A percentile compares a stretch with the other conserved stretches of the same genome.
Conservation (phyloP, 2,113 vertebrate genomes). For the Speoplatyrhinus poulsoni region DNA sequence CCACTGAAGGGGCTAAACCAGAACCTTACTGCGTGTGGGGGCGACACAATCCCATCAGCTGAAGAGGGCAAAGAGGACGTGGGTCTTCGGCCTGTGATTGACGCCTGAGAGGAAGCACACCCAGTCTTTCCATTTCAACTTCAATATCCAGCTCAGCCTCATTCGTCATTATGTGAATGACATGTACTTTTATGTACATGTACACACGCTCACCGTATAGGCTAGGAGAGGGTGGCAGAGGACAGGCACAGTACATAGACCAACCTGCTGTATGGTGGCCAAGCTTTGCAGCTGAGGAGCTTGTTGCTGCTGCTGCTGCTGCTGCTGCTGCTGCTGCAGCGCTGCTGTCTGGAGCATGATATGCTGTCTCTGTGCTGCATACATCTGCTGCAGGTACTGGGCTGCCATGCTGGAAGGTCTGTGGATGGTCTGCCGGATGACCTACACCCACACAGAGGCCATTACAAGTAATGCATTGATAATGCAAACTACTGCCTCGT, state of each 20-base stretch:
- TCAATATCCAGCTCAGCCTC: neutral
- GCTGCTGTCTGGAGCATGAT: constrained; percentile 92
- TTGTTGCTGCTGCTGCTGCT: constrained; percentile 86
- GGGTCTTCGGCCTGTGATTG: constrained; percentile 85
- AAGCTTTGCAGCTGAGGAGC: constrained; percentile 78
- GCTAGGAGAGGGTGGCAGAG: no score
- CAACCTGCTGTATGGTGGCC: constrained; percentile 87
- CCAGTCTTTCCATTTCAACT: neutral
- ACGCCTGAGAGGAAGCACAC: constrained; percentile 80
- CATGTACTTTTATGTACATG: neutral
- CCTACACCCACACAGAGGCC: constrained; percentile 62
- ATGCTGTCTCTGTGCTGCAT: constrained; percentile 93
- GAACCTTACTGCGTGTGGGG: constrained; percentile 86
- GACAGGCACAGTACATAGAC: constrained; percentile 1
- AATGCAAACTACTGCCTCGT: neutral
- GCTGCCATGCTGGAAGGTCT: constrained; percentile 90
- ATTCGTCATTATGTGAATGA: neutral
- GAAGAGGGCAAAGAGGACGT: constrained; percentile 82
- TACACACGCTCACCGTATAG: neutral
- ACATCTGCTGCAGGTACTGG: constrained; percentile 96
- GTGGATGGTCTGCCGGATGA: constrained; percentile 91
- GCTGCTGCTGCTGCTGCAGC: constrained; percentile 85
- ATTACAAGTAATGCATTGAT: neutral
- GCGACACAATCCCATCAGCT: constrained; percentile 81
- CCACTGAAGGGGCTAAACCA: neutral